Percentiles rank a stretch among this genome's conserved stretches.
These are phyloP conservation scores for Apis florea DNA, from an alignment of 1,140 invertebrate species.

Conservation along the genomic window DNA sequence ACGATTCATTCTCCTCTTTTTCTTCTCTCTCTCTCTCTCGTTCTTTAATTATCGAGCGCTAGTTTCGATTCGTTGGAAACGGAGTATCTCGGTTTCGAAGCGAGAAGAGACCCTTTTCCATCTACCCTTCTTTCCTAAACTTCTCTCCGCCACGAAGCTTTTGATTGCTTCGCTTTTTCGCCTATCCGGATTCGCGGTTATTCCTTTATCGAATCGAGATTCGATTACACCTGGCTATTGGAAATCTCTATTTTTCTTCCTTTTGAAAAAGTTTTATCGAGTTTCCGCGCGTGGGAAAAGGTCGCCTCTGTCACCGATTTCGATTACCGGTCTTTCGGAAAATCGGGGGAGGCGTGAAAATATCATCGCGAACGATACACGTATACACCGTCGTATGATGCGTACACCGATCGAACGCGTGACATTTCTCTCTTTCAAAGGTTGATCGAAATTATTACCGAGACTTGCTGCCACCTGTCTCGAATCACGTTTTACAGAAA, in stretches of 20 bases:
- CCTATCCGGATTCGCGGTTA: neutral
- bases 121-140: neutral
- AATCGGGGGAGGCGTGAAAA: neutral
- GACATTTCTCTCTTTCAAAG: neutral
- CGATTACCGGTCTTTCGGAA: neutral
- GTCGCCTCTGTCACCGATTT: neutral
- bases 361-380: neutral
- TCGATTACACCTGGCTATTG: neutral
- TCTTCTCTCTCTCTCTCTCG: neutral
- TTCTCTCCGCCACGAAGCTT: neutral
- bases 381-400: neutral
- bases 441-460: neutral
- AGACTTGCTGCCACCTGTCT: neutral
- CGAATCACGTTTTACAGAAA: neutral
- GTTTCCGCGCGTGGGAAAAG: neutral
- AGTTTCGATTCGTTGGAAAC: neutral
- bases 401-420: neutral
- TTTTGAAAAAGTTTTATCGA: constrained; percentile 8
- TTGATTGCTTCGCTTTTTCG: constrained; percentile 2
- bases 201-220: neutral
- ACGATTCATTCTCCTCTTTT: neutral
- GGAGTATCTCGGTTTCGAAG: too few relatives aligned
- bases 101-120: too few relatives aligned
- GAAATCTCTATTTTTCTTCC: neutral
- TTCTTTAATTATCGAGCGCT: too few relatives aligned